Conservation (phyloP, 2,113 vertebrate genomes). For the Chionis minor region DNA sequence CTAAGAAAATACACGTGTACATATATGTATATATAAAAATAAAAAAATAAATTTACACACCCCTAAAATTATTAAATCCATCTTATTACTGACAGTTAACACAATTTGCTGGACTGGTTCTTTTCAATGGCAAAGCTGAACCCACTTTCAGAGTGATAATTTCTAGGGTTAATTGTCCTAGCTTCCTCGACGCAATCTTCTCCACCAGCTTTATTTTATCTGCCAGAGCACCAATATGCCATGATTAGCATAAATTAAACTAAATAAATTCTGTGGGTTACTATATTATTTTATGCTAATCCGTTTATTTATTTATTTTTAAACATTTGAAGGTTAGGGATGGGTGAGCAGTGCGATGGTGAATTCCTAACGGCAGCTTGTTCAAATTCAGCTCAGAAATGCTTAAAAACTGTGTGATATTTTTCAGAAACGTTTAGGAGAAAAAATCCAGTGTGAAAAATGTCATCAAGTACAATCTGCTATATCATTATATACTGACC, state of each 20-base stretch:
- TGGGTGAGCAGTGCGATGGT: constrained; percentile 25
- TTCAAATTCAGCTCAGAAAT: constrained; percentile 19
- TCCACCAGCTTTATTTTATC: constrained; percentile 77
- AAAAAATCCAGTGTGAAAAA: constrained; percentile 61
- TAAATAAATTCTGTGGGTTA: constrained; percentile 75
- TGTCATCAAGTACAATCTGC: constrained; percentile 13
- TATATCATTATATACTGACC: constrained; percentile 61
- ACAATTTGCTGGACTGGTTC: constrained; percentile 56
- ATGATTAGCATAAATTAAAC: constrained; percentile 80
- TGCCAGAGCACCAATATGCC: constrained; percentile 69
- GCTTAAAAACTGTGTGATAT: constrained; percentile 36
- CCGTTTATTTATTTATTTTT: constrained; percentile 67
- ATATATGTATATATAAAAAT: neutral
- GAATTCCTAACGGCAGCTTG: constrained; percentile 44
- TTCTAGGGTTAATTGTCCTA: constrained; percentile 76
- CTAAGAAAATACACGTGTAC: neutral
- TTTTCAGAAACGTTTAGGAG: constrained; percentile 50
- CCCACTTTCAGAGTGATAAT: constrained; percentile 62
- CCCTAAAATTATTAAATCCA: constrained; percentile 44
- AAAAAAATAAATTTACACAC: neutral
- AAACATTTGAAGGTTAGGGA: constrained; percentile 68
- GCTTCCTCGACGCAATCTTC: constrained; percentile 70
- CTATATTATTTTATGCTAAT: constrained; percentile 75
- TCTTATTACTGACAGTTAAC: constrained; percentile 62
- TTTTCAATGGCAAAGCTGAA: constrained; percentile 60